A percentile compares a stretch with the other conserved stretches of the same genome.
Evolutionary conservation across 2,797 vertebrate species (phyloP).

Genomic region (Morus bassanus): DNA sequence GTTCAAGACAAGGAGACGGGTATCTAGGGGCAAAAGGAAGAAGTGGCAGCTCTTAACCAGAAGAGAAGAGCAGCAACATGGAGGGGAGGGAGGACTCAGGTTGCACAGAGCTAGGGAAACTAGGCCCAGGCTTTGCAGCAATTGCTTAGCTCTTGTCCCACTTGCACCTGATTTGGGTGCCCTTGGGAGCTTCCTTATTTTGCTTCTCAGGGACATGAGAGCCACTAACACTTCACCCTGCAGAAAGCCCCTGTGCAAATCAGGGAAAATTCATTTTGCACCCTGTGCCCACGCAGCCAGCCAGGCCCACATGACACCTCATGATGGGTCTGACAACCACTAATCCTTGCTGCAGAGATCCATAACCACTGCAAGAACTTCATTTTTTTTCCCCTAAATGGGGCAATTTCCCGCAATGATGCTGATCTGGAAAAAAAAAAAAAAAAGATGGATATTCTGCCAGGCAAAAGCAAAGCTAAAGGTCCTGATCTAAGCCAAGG

Average conservation of each 20-base stretch:
- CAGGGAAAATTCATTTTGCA: neutral
- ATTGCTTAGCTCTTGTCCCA: neutral
- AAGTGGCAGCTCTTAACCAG: neutral
- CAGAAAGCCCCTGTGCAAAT: neutral
- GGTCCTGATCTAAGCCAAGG: neutral
- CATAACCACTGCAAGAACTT: neutral
- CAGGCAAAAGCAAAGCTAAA: neutral
- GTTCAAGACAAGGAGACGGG: neutral
- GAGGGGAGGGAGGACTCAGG: neutral
- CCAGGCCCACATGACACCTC: neutral
- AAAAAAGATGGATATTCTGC: neutral
- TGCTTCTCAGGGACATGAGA: neutral
- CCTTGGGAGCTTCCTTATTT: neutral
- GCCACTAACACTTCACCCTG: neutral
- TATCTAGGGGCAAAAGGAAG: neutral
- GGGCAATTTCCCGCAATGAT: neutral
- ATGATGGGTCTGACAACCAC: neutral
- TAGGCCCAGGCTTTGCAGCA: neutral
- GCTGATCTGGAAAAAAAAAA: accelerated
- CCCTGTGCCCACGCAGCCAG: neutral
- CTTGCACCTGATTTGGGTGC: neutral
- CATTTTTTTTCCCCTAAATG: neutral
- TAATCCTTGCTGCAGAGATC: neutral
- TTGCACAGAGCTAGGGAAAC: neutral
- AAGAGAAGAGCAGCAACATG: neutral